Evolutionary conservation across 2,797 vertebrate species (phyloP).

Genomic region (Phataginus tetradactyla): DNA sequence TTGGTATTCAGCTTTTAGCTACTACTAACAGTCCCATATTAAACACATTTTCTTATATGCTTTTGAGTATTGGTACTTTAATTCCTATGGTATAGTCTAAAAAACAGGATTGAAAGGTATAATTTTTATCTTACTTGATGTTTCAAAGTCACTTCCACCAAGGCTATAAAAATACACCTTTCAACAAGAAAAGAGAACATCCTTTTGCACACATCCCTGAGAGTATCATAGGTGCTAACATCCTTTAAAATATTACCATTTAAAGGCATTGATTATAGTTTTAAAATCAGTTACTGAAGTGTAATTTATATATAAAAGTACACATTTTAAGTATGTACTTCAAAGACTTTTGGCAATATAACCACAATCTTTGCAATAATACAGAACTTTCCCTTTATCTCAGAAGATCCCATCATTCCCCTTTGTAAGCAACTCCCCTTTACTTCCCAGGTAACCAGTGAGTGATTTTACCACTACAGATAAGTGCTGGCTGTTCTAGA

Average conservation of each 20-base stretch:
- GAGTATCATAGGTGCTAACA: neutral
- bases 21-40: neutral
- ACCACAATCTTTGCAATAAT: neutral
- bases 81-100: neutral
- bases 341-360: neutral
- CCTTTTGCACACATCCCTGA: neutral
- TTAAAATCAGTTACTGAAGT: neutral
- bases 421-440: neutral
- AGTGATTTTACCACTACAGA: neutral
- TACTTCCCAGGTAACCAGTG: neutral
- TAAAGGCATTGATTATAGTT: neutral
- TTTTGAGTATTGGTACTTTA: neutral
- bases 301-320: neutral
- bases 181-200: neutral
- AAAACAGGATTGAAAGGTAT: neutral
- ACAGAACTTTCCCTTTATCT: neutral
- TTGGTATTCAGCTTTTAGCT: neutral
- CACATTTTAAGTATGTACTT: neutral
- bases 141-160: neutral
- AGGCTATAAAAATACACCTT: neutral
- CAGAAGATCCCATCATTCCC: neutral
- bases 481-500: neutral
- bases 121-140: neutral
- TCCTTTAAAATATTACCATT: neutral
- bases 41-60: neutral